Evolutionary conservation across 1,140 invertebrate species (phyloP).

Genomic region (Branchinecta lynchi): DNA sequence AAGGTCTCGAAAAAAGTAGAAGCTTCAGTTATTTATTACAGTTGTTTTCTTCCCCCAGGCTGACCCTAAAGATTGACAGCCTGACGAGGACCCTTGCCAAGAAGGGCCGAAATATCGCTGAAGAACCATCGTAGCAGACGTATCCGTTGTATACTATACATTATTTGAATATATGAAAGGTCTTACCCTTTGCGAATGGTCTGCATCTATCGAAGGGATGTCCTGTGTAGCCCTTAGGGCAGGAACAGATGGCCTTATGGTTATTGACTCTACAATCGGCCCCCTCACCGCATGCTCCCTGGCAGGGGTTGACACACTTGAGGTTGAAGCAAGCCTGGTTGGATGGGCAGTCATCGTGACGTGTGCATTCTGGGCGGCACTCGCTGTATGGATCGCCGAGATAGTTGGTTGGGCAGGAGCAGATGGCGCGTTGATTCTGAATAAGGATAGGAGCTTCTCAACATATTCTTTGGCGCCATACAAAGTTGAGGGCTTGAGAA

Average conservation of each 20-base stretch:
- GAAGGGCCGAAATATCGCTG: too few species aligned
- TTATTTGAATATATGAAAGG: too few species aligned
- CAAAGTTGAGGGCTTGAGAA: too few species aligned
- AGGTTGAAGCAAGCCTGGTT: conserved; percentile 47
- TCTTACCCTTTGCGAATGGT: conserved; percentile 50
- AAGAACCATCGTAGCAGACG: too few species aligned
- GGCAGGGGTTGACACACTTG: conserved; percentile 59
- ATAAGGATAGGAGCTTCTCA: too few species aligned
- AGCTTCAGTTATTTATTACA: too few species aligned
- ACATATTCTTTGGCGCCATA: too few species aligned
- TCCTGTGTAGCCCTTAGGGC: conserved; percentile 68
- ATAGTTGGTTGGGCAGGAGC: conserved; percentile 50
- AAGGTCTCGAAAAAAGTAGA: too few species aligned
- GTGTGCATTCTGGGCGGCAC: conserved; percentile 30
- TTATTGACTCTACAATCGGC: conserved; percentile 60
- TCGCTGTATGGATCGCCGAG: conserved; percentile 31
- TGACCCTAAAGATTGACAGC: too few species aligned
- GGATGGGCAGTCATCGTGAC: conserved; percentile 30
- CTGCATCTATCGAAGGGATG: conserved; percentile 65
- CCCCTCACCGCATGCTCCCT: conserved; percentile 50
- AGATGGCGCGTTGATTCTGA: conserved; percentile 35
- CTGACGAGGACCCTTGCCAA: too few species aligned
- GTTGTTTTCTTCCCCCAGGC: too few species aligned
- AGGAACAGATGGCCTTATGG: conserved; percentile 62
- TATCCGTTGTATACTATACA: too few species aligned